Evolutionary conservation across 2,797 vertebrate species (phyloP).

Genomic region (Xerus rutilus): DNA sequence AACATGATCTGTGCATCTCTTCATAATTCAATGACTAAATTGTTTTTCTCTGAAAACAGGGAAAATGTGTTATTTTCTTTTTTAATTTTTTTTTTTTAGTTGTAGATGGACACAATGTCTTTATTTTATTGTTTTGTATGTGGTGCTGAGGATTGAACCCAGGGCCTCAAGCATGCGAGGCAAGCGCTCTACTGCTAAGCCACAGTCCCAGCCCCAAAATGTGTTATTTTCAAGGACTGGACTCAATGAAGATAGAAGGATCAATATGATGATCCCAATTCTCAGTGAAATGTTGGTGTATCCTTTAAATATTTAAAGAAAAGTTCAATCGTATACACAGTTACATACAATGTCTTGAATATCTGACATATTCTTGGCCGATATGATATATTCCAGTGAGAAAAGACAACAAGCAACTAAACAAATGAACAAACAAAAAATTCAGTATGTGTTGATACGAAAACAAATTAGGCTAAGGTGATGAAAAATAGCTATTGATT

Average conservation of each 20-base stretch:
- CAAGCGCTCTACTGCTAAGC: no score
- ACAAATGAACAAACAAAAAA: not conserved
- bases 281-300: not conserved
- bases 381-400: not conserved
- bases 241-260: not conserved
- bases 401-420: not conserved
- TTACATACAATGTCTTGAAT: not conserved
- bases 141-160: no score
- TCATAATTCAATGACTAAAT: not conserved
- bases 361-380: not conserved
- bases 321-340: not conserved
- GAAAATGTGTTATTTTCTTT: not conserved
- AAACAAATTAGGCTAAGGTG: not conserved
- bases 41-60: rapidly evolving
- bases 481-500: not conserved
- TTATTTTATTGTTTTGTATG: no score
- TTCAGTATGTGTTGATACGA: not conserved
- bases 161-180: no score
- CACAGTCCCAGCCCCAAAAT: no score
- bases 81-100: no score
- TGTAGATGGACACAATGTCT: no score
- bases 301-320: not conserved
- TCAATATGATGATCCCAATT: not conserved
- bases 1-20: not conserved
- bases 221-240: not conserved